Conservation (phyloP, 2,113 vertebrate species). For the Poeciliopsis turrubarensis region DNA sequence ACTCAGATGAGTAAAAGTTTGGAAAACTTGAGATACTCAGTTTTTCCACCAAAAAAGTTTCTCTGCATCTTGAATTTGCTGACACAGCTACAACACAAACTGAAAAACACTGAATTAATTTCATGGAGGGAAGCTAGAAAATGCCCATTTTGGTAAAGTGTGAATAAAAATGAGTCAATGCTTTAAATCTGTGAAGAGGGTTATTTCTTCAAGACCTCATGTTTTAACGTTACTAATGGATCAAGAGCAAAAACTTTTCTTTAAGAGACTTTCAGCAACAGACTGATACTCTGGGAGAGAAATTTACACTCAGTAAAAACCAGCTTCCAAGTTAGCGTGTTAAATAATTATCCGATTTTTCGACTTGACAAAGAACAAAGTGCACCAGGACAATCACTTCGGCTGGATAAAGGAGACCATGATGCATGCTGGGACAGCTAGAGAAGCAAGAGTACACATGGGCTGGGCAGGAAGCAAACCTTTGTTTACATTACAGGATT, state of each 20-base stretch:
- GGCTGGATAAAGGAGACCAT: constrained; percentile 20
- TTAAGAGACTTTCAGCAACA: background rate
- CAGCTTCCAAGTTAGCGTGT: background rate
- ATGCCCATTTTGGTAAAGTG: too few relatives aligned
- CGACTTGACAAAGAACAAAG: constrained; percentile 44
- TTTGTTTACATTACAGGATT: constrained; percentile 45
- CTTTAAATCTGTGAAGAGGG: too few relatives aligned
- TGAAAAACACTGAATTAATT: background rate
- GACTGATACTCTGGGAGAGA: background rate
- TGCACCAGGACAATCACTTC: constrained; percentile 7
- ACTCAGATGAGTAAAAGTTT: too few relatives aligned
- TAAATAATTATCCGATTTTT: constrained; percentile 42
- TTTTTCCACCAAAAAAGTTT: background rate
- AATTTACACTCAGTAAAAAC: background rate
- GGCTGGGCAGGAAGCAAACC: constrained; percentile 41
- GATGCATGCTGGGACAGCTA: background rate
- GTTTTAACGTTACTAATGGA: background rate
- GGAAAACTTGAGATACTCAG: background rate
- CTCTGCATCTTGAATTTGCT: background rate
- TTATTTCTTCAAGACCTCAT: too few relatives aligned
- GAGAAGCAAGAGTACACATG: constrained; percentile 38
- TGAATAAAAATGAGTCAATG: too few relatives aligned
- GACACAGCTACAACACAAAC: background rate
- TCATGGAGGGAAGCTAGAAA: too few relatives aligned
- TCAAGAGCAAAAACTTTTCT: background rate